A percentile compares a stretch with the other conserved stretches of the same genome.
phyloP scores from a whole-genome alignment of 2,888 invertebrate genomes.

The Drosophila histrio region DNA sequence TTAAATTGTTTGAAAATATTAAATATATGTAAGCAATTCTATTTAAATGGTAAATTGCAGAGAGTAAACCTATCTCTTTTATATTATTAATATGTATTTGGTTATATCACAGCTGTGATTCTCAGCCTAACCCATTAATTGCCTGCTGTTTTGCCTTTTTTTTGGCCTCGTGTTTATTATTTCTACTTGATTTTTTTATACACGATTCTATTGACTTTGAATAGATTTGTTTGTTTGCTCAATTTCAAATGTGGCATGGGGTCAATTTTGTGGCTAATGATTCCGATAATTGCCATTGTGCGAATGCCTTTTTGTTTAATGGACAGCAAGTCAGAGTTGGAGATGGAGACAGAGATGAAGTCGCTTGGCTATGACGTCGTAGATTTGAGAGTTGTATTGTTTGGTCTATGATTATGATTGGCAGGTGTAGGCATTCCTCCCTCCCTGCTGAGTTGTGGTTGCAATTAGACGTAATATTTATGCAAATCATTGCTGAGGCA shows the following conservation, averaged over 20 bases:
- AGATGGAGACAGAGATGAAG: constrained; percentile 8
- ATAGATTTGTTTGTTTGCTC: constrained; percentile 53
- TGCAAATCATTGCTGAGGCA: constrained; percentile 69
- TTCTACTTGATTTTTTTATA: constrained; percentile 1
- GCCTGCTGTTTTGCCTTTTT: constrained; percentile 25
- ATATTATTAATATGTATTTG: too few species aligned
- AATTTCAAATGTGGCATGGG: constrained; percentile 44
- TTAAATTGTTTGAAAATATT: background rate
- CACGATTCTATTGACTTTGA: constrained; percentile 58
- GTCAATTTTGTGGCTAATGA: constrained; percentile 67
- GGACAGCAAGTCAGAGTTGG: constrained; percentile 17
- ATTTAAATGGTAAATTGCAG: too few species aligned
- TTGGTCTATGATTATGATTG: constrained; percentile 62
- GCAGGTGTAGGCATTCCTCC: constrained; percentile 42
- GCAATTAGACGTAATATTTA: constrained; percentile 71
- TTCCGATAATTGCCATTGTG: constrained; percentile 76
- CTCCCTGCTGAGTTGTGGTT: constrained; percentile 22
- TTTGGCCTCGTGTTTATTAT: constrained; percentile 30
- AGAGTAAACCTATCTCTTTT: too few species aligned
- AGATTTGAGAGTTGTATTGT: constrained; percentile 36
- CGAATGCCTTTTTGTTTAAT: constrained; percentile 57
- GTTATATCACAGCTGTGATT: background rate
- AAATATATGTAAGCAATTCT: too few species aligned
- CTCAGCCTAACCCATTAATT: constrained; percentile 18
- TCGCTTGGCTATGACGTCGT: constrained; percentile 31